Percentiles rank a stretch among this genome's conserved stretches.
phyloP scores from a whole-genome alignment of 1,140 invertebrate species.

The Anoplolepis gracilipes region DNA sequence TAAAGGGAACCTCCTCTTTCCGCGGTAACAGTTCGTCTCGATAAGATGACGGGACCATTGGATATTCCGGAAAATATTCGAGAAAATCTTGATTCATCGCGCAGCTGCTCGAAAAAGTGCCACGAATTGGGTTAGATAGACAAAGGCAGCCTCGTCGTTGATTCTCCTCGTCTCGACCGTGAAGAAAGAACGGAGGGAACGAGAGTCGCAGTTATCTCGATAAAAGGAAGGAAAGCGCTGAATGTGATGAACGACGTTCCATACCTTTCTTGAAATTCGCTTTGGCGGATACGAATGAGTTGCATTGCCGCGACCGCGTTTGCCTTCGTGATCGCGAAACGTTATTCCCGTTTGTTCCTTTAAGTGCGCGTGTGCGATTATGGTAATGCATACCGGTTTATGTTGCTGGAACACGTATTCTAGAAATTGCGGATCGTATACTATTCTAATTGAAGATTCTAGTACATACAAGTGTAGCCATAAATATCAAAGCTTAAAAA shows the following conservation, averaged over 20 bases:
- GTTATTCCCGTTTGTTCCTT: conserved; percentile 49
- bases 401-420: conserved; percentile 36
- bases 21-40: neutral
- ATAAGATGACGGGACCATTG: conserved; percentile 28
- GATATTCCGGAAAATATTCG: conserved; percentile 52
- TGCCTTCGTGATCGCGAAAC: conserved; percentile 57
- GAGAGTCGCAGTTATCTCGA: conserved; percentile 48
- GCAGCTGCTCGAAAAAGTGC: conserved; percentile 55
- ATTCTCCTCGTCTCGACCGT: conserved; percentile 34
- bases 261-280: conserved; percentile 57
- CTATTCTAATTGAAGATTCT: conserved; percentile 37
- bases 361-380: conserved; percentile 33
- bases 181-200: neutral
- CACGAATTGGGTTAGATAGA: conserved; percentile 49
- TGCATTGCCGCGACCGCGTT: conserved; percentile 34
- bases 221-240: conserved; percentile 59
- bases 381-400: conserved; percentile 47
- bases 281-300: conserved; percentile 56
- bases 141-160: conserved; percentile 46
- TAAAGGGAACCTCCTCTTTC: neutral
- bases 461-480: neutral
- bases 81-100: conserved; percentile 59
- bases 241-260: conserved; percentile 57
- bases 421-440: conserved; percentile 39
- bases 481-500: neutral